Evolutionary conservation across 2,888 invertebrate genomes (phyloP), one percentile per base, ranked within the genome.

Genomic region (Epistrophe grossulariae): DNA sequence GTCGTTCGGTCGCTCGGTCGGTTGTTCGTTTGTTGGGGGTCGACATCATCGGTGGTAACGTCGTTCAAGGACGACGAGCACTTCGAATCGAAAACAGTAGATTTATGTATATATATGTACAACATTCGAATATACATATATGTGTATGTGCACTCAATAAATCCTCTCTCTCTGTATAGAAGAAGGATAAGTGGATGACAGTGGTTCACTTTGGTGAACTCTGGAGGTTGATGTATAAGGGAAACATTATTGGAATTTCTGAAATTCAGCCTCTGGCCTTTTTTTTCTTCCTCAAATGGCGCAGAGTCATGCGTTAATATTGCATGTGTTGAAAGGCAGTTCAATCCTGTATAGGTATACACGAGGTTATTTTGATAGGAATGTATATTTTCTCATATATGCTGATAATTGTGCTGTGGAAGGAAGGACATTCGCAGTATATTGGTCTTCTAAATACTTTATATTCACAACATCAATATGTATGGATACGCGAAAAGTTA

Each of bases 181-280:
- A 81, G 81, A 78, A 78, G 78, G 78, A 81, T 78, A 81, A 81
- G 81, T 81, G 73, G 85, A 85, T 85, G 85, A 81, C 85, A 81
- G 77, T 71, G 77, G 70, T 78, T 73, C 72, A 52, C 48, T 78
- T 24, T 59, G 62, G 73, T 64, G 70, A 68, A 73, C 73, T 70
- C 40, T 55, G 70, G 77, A 73, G 73, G 62, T 62, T 74, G 77
- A 78, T 74, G 71, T 70, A 24, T 24, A n/a, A 62, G 81, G 68
- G 71, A 78, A 68, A 78, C 78, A 78, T 85, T 85, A 85, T 85
- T 85, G 81, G 85, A 81, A 85, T 85, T 81, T 81, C 70, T 78
- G 81, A 81, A 78, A 81, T 78, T 78, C 68, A 78, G 57, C 73
- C 70, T 81, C 50, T 71, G 78, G 78, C 43, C 57, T 70, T 71